These are phyloP conservation scores for Conus betulinus DNA, from an alignment of 1,140 invertebrate species.

Conservation along the genomic window DNA sequence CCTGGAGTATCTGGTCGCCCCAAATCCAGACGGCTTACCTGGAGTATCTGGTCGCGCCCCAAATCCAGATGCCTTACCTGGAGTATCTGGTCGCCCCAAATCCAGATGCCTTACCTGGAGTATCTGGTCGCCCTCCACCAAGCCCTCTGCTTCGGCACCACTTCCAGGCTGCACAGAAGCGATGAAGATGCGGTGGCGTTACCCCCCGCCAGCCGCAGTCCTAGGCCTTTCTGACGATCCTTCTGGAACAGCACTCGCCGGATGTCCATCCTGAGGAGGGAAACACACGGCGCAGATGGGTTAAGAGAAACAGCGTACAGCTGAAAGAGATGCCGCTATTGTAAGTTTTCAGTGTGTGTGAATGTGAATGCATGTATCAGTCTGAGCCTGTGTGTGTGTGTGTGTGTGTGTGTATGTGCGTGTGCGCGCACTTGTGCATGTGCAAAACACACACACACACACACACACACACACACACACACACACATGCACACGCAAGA, in stretches of 20 bases:
- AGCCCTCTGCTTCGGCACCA: slow-evolving; percentile 94
- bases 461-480: too few species aligned
- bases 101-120: slow-evolving; percentile 84
- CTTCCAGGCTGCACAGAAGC: slow-evolving; percentile 97
- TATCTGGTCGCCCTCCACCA: slow-evolving; percentile 97
- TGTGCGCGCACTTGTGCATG: too few species aligned
- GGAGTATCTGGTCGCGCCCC: too few species aligned
- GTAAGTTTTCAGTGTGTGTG: background rate
- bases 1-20: too few species aligned
- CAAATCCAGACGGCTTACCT: too few species aligned
- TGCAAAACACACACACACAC: too few species aligned
- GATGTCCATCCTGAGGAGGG: slow-evolving; percentile 81
- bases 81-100: too few species aligned
- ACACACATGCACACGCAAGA: too few species aligned
- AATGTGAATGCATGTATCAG: background rate
- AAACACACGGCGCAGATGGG: background rate
- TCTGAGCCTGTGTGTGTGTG: too few species aligned
- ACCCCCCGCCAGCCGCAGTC: slow-evolving; percentile 95
- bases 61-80: slow-evolving; percentile 83
- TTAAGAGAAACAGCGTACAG: slow-evolving; percentile 24
- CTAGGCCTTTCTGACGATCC: slow-evolving; percentile 90
- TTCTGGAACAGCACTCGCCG: slow-evolving; percentile 93
- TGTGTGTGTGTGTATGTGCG: too few species aligned
- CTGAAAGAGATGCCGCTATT: background rate
- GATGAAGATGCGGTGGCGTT: slow-evolving; percentile 98